Base-by-base conservation (phyloP, 2,113 vertebrate genomes). In the Phrynosoma blainvillii region DNA sequence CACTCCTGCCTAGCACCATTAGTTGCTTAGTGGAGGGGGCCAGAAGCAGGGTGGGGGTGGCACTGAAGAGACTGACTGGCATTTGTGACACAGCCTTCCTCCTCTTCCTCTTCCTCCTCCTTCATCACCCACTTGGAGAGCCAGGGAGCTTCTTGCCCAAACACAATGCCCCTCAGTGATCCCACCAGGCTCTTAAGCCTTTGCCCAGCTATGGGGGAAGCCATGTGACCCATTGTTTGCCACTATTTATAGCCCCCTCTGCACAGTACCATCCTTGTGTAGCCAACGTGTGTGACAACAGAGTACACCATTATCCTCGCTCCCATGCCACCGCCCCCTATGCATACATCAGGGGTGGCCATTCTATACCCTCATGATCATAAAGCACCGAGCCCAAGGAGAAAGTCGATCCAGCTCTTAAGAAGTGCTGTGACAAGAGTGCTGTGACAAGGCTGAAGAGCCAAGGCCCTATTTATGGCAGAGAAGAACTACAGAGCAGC, bases 221-320 rank as follows among this genome's bases (percentile, higher is more conserved):
- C 32, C 88, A 77, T 12, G 10, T 84, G 79, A 88, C 30, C 74
- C 27, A 52, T 25, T 83, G 1, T 23, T 70, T 14, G 42, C 74
- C 81, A 68, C 81, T 88, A 88, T 88, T 88, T 84, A 84, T 88
- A 88, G 81, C 40, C 47, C 78, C 40, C 32, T 30, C 40, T 36
- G 52, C 47, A 88, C 87, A 88, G 81, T 84, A 68, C 81, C 87
- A 56, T 78, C 73, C 87, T 88, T 88, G 87, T 88, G 62, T 36
- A 16, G 65, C 14, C 74, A 56, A 54, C 65, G 47, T 78, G 68
- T 77, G 80, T 40, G 54, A 84, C 81, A 78, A 84, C 56, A 56
- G 75, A 84, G 70, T 56, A 88, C 36, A 62, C 81, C 40, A 70
- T 88, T 88, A 78, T 88, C 81, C 71, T 74, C 32, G 20, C 68